Evolutionary conservation across 2,888 invertebrate species (phyloP).

Genomic region (Lepetodrilus schrolli): DNA sequence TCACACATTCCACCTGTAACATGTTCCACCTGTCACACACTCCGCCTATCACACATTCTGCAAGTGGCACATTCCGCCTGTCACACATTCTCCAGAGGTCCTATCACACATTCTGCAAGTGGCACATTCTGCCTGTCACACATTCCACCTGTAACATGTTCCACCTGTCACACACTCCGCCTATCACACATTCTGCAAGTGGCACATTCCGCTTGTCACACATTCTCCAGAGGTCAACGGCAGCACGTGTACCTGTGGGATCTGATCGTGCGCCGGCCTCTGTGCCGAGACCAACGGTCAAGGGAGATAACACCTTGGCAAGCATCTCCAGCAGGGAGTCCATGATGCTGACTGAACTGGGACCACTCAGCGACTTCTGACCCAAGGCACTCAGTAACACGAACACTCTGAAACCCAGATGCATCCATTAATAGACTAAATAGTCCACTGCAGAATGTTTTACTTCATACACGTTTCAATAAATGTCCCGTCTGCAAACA

Average conservation of each 20-base stretch:
- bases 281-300: neutral
- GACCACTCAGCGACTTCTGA: constrained; percentile 82
- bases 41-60: neutral
- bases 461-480: too few relatives aligned
- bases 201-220: neutral
- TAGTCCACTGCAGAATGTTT: too few relatives aligned
- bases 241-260: neutral
- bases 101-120: too few relatives aligned
- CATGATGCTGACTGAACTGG: constrained; percentile 66
- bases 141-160: too few relatives aligned
- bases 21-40: neutral
- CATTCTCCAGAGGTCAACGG: neutral
- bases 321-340: constrained; percentile 71
- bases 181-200: neutral
- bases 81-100: neutral
- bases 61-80: neutral
- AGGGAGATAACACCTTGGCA: constrained; percentile 76
- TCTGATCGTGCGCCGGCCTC: neutral
- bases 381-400: constrained; percentile 90
- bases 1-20: too few relatives aligned
- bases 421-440: too few relatives aligned
- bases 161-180: neutral
- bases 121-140: too few relatives aligned
- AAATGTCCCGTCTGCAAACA: too few relatives aligned
- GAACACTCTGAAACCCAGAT: constrained; percentile 81